Conservation (phyloP, 1,140 invertebrate species). For the Pinna nobilis region DNA sequence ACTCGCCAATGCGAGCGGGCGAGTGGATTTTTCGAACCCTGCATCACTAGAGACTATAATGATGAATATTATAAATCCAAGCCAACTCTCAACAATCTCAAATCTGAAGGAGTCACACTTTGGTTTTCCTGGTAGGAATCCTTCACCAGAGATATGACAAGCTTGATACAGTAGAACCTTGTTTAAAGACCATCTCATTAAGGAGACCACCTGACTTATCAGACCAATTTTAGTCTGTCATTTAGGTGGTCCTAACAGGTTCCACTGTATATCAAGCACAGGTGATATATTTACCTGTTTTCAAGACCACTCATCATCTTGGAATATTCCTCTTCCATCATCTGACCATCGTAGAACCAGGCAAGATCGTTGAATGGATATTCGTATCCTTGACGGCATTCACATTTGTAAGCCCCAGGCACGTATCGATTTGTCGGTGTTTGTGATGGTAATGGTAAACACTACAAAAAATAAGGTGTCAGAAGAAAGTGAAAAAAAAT, state of each 20-base stretch:
- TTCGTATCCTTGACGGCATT: slow-evolving; percentile 97
- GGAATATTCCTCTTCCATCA: slow-evolving; percentile 95
- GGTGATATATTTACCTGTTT: slow-evolving; percentile 58
- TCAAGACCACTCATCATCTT: slow-evolving; percentile 61
- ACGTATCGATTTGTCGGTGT: slow-evolving; percentile 78
- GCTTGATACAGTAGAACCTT: too few relatives aligned
- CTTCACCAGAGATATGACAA: neutral
- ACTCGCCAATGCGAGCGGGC: too few relatives aligned
- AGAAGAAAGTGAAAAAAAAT: too few relatives aligned
- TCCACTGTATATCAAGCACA: neutral
- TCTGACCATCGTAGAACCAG: slow-evolving; percentile 94
- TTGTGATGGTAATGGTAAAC: slow-evolving; percentile 93
- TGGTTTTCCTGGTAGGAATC: neutral
- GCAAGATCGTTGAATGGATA: slow-evolving; percentile 97
- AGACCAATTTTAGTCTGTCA: too few relatives aligned
- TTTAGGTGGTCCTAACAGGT: too few relatives aligned
- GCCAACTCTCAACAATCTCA: neutral
- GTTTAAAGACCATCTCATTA: too few relatives aligned
- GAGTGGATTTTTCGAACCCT: too few relatives aligned
- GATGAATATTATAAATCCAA: neutral
- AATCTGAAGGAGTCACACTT: neutral
- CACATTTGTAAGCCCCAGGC: slow-evolving; percentile 97
- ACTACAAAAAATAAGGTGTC: slow-evolving; percentile 79
- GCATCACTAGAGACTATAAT: neutral
- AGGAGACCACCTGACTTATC: too few relatives aligned